A percentile compares a stretch with the other conserved stretches of the same genome.
Evolutionary conservation across 1,140 invertebrate species (phyloP).

Genomic region (Adoxophyes honmai): DNA sequence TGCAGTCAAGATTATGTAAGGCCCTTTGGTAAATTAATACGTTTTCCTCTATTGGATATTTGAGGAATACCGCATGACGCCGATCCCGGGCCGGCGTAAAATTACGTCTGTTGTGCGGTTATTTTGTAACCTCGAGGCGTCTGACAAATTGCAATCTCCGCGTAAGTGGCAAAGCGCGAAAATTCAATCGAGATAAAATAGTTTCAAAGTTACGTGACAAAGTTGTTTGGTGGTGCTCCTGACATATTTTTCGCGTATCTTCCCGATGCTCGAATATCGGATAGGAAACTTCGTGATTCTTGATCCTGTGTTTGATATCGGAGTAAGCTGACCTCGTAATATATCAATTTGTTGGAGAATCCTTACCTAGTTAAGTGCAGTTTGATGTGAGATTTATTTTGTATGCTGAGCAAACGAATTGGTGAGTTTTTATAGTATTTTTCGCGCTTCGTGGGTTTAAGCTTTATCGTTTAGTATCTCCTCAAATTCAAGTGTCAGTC

Average conservation of each 20-base stretch:
- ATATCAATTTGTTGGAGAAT: background rate
- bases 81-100: background rate
- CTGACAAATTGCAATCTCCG: conserved; percentile 17
- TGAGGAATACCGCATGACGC: background rate
- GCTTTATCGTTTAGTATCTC: too few species aligned
- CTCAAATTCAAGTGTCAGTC: too few species aligned
- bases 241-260: conserved; percentile 6
- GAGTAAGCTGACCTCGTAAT: conserved; percentile 1
- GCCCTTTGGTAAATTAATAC: conserved; percentile 4
- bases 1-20: background rate
- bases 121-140: conserved; percentile 7
- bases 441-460: too few species aligned
- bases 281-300: conserved; percentile 5
- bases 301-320: background rate
- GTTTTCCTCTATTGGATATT: conserved; percentile 5
- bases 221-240: conserved; percentile 1
- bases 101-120: conserved; percentile 3
- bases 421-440: too few species aligned
- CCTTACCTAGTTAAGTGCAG: background rate
- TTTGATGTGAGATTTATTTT: too few species aligned
- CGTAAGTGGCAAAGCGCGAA: background rate
- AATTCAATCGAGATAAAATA: conserved; percentile 17
- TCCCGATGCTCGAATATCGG: background rate
- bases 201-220: background rate
- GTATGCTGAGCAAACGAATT: too few species aligned